A percentile compares a stretch with the other conserved stretches of the same genome.
These are phyloP conservation scores for Parthenolecanium corni DNA, from an alignment of 2,888 invertebrate genomes.

Conservation along the genomic window DNA sequence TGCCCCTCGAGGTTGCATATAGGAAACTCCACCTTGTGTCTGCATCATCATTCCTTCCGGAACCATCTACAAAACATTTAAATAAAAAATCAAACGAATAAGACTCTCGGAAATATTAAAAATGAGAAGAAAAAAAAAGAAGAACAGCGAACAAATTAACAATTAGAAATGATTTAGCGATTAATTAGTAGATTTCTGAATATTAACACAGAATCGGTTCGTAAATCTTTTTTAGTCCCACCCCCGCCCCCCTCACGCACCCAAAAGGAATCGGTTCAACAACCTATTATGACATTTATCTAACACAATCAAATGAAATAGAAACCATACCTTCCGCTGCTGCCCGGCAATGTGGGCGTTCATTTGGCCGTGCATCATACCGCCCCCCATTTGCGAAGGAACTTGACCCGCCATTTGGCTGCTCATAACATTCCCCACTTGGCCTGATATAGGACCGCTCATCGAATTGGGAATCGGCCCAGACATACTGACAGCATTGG, in stretches of 20 bases:
- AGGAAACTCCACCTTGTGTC: slow-evolving; percentile 42
- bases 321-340: not conserved
- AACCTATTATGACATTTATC: slow-evolving; percentile 18
- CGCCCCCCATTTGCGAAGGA: slow-evolving; percentile 37
- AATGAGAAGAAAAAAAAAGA: too few species aligned
- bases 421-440: slow-evolving; percentile 40
- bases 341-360: slow-evolving; percentile 30
- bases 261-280: too few species aligned
- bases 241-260: too few species aligned
- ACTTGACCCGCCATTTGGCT: slow-evolving; percentile 35
- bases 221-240: too few species aligned
- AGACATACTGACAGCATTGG: slow-evolving; percentile 37
- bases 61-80: slow-evolving; percentile 5
- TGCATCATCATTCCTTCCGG: slow-evolving; percentile 38
- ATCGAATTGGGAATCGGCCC: slow-evolving; percentile 38
- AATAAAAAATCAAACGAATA: not conserved
- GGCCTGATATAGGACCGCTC: slow-evolving; percentile 41
- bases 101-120: too few species aligned
- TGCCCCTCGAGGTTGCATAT: slow-evolving; percentile 37
- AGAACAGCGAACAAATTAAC: too few species aligned
- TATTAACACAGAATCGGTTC: too few species aligned
- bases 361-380: slow-evolving; percentile 41
- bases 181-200: too few species aligned
- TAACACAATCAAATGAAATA: not conserved
- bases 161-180: too few species aligned